A percentile compares a stretch with the other conserved stretches of the same genome.
Evolutionary conservation across 2,888 invertebrate species (phyloP).

Genomic region (Eudasyphora cyanicolor): DNA sequence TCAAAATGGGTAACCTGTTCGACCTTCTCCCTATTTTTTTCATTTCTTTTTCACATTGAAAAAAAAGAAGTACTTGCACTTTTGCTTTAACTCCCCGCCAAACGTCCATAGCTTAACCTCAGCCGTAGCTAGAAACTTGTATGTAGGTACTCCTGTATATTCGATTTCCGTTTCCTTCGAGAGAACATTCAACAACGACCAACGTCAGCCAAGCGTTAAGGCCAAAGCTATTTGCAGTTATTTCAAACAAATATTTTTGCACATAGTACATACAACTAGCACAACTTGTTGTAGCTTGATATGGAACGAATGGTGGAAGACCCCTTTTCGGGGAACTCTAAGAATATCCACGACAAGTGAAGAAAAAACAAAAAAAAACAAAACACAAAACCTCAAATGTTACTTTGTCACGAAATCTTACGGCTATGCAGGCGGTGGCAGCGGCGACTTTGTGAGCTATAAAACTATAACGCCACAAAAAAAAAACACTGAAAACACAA

Average conservation of each 20-base stretch:
- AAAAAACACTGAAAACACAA: neutral
- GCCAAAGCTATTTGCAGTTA: slow-evolving; percentile 35
- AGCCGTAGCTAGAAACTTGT: no score
- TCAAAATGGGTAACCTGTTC: neutral
- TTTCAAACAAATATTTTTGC: slow-evolving; percentile 40
- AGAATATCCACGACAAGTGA: neutral
- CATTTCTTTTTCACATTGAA: no score
- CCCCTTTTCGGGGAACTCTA: neutral
- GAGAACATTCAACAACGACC: no score
- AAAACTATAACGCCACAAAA: neutral
- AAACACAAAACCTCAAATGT: slow-evolving; percentile 47
- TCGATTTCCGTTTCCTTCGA: slow-evolving; percentile 24
- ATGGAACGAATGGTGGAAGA: neutral
- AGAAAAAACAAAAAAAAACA: neutral
- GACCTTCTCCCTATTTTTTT: neutral
- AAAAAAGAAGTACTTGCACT: slow-evolving; percentile 29
- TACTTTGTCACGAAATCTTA: slow-evolving; percentile 62
- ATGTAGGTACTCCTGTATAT: neutral
- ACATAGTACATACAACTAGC: slow-evolving; percentile 2
- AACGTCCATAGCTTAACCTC: neutral
- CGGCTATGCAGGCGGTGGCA: neutral
- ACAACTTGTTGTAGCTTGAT: slow-evolving; percentile 50
- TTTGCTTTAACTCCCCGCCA: neutral
- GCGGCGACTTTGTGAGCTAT: slow-evolving; percentile 1
- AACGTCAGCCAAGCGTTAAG: neutral